Evolutionary conservation across 2,797 vertebrate species (phyloP), one percentile per base, ranked within the genome.

Genomic region (Urosaurus nigricauda): DNA sequence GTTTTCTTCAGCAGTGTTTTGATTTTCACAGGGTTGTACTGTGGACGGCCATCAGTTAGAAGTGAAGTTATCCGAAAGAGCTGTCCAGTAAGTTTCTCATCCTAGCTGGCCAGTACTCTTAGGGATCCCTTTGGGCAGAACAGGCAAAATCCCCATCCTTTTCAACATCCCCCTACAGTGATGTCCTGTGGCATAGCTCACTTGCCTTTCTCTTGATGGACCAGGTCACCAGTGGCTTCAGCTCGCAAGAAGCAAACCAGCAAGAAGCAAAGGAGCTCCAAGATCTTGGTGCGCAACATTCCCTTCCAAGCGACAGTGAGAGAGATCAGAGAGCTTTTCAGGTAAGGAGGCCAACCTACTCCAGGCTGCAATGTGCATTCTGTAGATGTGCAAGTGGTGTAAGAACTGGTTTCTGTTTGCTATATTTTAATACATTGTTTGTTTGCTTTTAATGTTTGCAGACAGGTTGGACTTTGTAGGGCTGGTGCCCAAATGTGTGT

Each of bases 211-310:
- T 85, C 0, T 87, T 26, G 2, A 0, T 56, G 51, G 35, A 0
- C 0, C 79, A 99, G 99, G 88, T 96, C 96, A 0, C 43, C 94
- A 12, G 93, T 95, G 83, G 94, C 95, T 17, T 88, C 97, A 0
- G 83, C 94, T 26, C 97, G 97, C 32, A 99, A 97, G 94, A 99
- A 98, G 74, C 99, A 99, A 91, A 93, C 19, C 0, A 58, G 95
- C 85, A 98, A 97, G 94, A 99, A 98, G 93, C 99, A 99, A 95
- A 98, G 91, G 0, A 98, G 97, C 4, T 98, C 98, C 24, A 99
- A 99, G 96, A 99, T 99, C 95, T 97, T 99, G 74, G 99, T 99
- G 71, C 97, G 98, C 71, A 99, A 99, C 90, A 97, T 99, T 89
- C 98, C 99, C 0, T 99, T 99, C 97, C 99, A 99, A 93, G 98